phyloP scores from a whole-genome alignment of 2,888 invertebrate species.

The Hanleya hanleyi region DNA sequence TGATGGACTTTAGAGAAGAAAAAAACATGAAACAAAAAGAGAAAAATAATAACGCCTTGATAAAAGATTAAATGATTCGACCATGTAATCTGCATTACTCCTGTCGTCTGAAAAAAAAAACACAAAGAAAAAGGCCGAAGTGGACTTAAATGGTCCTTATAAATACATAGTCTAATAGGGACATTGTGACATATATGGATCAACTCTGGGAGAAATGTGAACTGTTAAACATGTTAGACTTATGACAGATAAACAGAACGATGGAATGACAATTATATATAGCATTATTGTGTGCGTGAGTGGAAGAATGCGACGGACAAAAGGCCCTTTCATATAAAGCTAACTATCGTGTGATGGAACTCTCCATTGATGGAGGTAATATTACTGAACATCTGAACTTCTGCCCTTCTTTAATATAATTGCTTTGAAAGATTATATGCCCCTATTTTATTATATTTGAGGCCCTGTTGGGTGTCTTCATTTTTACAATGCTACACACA shows the following conservation, averaged over 20 bases:
- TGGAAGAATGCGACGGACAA: neutral
- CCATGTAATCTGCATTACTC: too few species aligned
- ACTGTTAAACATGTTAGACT: constrained; percentile 3
- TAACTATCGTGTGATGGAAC: neutral
- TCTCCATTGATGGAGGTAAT: neutral
- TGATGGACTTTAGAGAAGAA: neutral
- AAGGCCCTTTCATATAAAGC: neutral
- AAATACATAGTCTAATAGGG: too few species aligned
- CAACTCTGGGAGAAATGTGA: neutral
- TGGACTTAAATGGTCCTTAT: too few species aligned
- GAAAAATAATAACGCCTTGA: neutral
- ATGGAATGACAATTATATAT: constrained; percentile 7
- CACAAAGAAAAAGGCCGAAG: too few species aligned
- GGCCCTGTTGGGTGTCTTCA: too few species aligned
- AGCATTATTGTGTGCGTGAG: neutral
- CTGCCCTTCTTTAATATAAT: constrained; percentile 1
- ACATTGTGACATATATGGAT: neutral
- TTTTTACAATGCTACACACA: too few species aligned
- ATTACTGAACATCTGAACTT: neutral
- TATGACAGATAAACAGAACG: neutral
- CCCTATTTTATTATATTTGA: neutral
- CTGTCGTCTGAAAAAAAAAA: too few species aligned
- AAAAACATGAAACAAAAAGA: neutral
- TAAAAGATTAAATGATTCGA: neutral
- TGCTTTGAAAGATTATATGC: neutral